These are phyloP conservation scores for Agriopis leucophaearia DNA, from an alignment of 2,888 invertebrate species.

Conservation along the genomic window DNA sequence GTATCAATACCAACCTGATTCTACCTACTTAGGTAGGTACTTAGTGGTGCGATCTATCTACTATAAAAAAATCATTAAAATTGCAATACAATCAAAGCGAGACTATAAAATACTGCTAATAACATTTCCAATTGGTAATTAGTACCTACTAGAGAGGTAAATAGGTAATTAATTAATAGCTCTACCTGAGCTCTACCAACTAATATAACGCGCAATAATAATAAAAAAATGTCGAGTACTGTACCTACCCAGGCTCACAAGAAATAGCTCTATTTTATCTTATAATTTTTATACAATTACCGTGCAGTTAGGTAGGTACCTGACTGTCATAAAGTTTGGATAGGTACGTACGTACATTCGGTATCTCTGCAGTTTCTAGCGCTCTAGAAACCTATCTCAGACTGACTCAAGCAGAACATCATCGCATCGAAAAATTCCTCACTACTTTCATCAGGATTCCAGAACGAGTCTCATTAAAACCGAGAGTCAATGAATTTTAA, in stretches of 20 bases:
- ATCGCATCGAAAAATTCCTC: slow-evolving; percentile 10
- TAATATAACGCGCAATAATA: too few species aligned
- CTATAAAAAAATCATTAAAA: not conserved
- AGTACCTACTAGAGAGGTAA: too few species aligned
- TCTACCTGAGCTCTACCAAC: too few species aligned
- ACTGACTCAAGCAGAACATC: not conserved
- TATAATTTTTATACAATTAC: too few species aligned
- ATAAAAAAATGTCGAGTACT: too few species aligned
- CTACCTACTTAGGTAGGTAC: not conserved
- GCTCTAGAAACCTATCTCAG: not conserved
- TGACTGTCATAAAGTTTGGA: too few species aligned
- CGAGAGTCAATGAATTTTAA: slow-evolving; percentile 55
- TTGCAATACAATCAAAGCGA: not conserved
- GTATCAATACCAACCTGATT: not conserved
- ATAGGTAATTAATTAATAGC: too few species aligned
- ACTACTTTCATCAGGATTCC: slow-evolving; percentile 36
- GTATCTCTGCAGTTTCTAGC: too few species aligned
- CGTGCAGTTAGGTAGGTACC: too few species aligned
- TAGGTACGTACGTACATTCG: too few species aligned
- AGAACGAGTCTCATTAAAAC: slow-evolving; percentile 38
- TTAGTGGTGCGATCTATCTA: not conserved
- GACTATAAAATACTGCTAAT: not conserved
- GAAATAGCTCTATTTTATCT: too few species aligned
- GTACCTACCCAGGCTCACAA: too few species aligned
- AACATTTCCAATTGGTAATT: not conserved